Evolutionary conservation across 2,797 vertebrate species (phyloP).

Genomic region (Antrozous pallidus): DNA sequence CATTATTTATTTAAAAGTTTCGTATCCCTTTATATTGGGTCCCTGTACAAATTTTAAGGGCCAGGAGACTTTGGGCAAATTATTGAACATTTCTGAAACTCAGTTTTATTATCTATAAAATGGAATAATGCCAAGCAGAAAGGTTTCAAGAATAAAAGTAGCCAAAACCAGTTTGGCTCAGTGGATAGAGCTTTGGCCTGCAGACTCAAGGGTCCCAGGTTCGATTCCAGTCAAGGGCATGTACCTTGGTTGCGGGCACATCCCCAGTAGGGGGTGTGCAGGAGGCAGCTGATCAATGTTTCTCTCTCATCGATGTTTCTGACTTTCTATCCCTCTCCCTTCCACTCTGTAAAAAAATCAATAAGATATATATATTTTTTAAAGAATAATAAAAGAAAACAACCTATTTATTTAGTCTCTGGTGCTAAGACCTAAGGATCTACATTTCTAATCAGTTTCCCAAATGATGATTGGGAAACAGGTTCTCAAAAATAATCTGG

Average conservation of each 20-base stretch:
- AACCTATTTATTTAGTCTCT: not conserved
- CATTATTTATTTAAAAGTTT: conserved; percentile 24
- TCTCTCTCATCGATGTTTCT: no score
- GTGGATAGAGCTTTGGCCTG: no score
- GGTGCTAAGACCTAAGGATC: not conserved
- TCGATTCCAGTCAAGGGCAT: no score
- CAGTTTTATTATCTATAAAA: conserved; percentile 35
- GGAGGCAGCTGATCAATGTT: no score
- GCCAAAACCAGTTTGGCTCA: no score
- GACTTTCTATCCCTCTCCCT: no score
- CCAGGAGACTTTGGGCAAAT: not conserved
- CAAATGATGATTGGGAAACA: not conserved
- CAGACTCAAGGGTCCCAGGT: no score
- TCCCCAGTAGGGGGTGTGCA: no score
- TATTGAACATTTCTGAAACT: conserved; percentile 33
- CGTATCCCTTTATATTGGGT: not conserved
- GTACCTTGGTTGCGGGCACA: no score
- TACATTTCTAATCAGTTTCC: conserved; percentile 6
- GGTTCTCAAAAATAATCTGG: not conserved
- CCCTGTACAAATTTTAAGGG: not conserved
- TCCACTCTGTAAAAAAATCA: no score
- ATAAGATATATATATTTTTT: no score
- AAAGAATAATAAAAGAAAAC: not conserved
- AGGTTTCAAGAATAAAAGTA: not conserved
- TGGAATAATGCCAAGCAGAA: not conserved